A percentile compares a stretch with the other conserved stretches of the same genome.
Evolutionary conservation across 2,797 vertebrate species (phyloP).

Genomic region (Rhyacichthys aspro): DNA sequence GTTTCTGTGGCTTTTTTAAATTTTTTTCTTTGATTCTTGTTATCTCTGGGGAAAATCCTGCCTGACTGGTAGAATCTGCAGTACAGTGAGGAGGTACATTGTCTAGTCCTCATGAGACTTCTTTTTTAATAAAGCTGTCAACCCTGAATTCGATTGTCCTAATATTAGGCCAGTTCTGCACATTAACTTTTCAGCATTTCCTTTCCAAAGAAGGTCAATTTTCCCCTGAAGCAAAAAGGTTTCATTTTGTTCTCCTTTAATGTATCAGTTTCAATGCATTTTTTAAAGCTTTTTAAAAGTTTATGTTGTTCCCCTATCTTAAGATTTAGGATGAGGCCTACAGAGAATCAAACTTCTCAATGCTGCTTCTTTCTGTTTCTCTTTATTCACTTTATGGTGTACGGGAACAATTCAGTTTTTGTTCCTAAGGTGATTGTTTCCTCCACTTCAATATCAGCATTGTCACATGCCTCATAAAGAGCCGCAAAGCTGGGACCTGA

Average conservation of each 20-base stretch:
- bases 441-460: slow-evolving; percentile 10
- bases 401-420: background rate
- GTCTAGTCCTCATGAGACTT: background rate
- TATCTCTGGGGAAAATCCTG: too few relatives aligned
- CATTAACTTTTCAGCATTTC: slow-evolving; percentile 11
- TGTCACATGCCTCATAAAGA: slow-evolving; percentile 6
- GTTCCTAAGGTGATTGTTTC: background rate
- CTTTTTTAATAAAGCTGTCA: slow-evolving; percentile 11
- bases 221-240: background rate
- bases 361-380: too few relatives aligned
- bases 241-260: background rate
- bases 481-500: background rate
- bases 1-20: too few relatives aligned
- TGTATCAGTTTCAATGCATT: slow-evolving; percentile 7
- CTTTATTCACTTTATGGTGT: background rate
- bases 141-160: background rate
- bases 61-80: too few relatives aligned
- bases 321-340: background rate
- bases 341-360: background rate
- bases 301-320: background rate
- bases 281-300: slow-evolving; percentile 12
- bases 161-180: background rate
- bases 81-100: background rate
- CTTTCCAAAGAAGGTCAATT: slow-evolving; percentile 2
- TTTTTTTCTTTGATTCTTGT: too few relatives aligned